Conservation (phyloP, 2,888 invertebrate genomes). For the Andrena bicolor region DNA sequence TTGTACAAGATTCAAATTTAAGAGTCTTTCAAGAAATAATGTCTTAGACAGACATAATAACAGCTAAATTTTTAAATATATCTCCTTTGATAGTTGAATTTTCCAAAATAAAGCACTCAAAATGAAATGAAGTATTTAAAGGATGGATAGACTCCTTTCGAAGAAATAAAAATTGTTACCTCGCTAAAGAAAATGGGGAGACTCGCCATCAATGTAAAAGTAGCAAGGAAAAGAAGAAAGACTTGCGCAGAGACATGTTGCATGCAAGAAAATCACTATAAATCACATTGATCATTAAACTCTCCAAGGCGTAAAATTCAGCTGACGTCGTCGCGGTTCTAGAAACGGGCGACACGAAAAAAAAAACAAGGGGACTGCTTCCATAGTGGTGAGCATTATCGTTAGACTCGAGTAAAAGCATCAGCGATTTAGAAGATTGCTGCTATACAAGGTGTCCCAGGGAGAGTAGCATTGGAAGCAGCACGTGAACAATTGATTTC, state of each 20-base stretch:
- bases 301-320: slow-evolving; percentile 13
- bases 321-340: neutral
- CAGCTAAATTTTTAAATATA: no score
- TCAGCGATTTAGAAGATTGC: slow-evolving; percentile 10
- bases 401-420: neutral
- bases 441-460: neutral
- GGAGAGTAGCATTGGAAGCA: neutral
- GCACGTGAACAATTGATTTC: neutral
- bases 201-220: neutral
- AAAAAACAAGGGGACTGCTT: neutral
- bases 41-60: no score
- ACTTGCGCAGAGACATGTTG: neutral
- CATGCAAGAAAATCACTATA: neutral
- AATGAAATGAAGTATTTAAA: no score
- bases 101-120: no score
- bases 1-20: no score
- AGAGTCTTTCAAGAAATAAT: no score
- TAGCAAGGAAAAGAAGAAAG: neutral
- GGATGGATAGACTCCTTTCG: neutral
- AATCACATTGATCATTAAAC: neutral
- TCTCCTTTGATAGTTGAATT: no score
- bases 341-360: neutral
- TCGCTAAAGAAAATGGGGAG: neutral
- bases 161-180: neutral
- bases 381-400: neutral